These are phyloP conservation scores for Anomalospiza imberbis DNA, from an alignment of 2,797 vertebrate species.

Conservation along the genomic window DNA sequence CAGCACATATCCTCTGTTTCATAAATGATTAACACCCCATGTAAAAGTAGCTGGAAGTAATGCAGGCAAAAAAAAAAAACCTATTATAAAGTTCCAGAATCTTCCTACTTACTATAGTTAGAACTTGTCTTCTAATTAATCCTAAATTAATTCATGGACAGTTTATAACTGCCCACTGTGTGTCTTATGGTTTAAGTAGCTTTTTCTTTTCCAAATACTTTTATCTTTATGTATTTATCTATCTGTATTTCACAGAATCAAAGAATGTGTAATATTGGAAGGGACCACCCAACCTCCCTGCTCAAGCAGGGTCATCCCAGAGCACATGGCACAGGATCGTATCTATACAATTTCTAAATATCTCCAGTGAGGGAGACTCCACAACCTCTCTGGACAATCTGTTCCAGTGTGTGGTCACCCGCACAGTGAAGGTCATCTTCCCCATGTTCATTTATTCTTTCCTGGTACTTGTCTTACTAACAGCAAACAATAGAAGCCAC, in stretches of 20 bases:
- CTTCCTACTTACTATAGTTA: neutral
- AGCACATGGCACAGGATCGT: neutral
- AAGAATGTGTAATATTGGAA: neutral
- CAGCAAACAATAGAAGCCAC: neutral
- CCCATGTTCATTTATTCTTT: neutral
- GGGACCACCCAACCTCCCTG: neutral
- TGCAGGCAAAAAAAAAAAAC: neutral
- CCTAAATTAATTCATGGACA: neutral
- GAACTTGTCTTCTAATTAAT: neutral
- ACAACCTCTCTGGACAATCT: neutral
- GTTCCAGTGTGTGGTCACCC: neutral
- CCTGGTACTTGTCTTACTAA: neutral
- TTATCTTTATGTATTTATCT: neutral
- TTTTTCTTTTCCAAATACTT: neutral
- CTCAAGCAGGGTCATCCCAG: neutral
- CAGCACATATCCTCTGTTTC: neutral
- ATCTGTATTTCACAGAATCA: neutral
- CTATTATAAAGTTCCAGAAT: neutral
- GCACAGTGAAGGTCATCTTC: neutral
- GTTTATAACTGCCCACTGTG: neutral
- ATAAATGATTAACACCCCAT: neutral
- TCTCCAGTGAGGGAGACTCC: neutral
- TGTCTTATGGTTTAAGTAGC: neutral
- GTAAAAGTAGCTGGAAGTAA: neutral
- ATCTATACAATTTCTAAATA: fast-evolving